A percentile compares a stretch with the other conserved stretches of the same genome.
These are phyloP conservation scores for Cisticola juncidis DNA, from an alignment of 2,113 vertebrate genomes.

Conservation along the genomic window DNA sequence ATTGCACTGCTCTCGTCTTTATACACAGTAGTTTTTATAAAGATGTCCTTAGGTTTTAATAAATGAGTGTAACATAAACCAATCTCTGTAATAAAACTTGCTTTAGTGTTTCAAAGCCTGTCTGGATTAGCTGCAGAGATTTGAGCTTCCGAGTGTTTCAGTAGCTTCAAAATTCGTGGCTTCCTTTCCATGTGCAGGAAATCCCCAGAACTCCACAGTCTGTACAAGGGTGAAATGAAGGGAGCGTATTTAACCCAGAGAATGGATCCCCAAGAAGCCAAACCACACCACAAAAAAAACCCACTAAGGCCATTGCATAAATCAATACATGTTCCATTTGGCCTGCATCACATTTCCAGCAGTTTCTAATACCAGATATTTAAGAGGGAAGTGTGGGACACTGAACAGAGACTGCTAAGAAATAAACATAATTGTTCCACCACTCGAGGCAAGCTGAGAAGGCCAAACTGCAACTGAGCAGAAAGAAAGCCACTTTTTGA, in stretches of 20 bases:
- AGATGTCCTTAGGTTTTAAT: constrained; percentile 74
- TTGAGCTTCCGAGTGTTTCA: not conserved
- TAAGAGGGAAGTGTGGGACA: not conserved
- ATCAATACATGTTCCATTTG: not conserved
- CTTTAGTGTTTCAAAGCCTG: not conserved
- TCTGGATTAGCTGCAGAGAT: not conserved
- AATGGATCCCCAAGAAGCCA: not conserved
- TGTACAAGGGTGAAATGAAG: not conserved
- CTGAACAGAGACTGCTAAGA: not conserved
- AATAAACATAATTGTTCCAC: not conserved
- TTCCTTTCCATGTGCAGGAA: not conserved
- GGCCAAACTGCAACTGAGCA: not conserved
- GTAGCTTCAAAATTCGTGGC: not conserved
- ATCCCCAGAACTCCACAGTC: not conserved
- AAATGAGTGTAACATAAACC: constrained; percentile 66
- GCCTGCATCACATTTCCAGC: not conserved
- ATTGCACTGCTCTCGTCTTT: constrained; percentile 70
- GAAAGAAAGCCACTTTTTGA: not conserved
- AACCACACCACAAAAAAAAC: not conserved
- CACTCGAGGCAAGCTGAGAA: not conserved
- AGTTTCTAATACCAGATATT: not conserved
- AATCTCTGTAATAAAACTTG: not conserved
- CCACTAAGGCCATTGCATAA: not conserved
- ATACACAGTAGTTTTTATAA: constrained; percentile 77
- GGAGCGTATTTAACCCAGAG: not conserved